phyloP scores from a whole-genome alignment of 2,797 vertebrate genomes.

The Hozukius guyotensis region DNA sequence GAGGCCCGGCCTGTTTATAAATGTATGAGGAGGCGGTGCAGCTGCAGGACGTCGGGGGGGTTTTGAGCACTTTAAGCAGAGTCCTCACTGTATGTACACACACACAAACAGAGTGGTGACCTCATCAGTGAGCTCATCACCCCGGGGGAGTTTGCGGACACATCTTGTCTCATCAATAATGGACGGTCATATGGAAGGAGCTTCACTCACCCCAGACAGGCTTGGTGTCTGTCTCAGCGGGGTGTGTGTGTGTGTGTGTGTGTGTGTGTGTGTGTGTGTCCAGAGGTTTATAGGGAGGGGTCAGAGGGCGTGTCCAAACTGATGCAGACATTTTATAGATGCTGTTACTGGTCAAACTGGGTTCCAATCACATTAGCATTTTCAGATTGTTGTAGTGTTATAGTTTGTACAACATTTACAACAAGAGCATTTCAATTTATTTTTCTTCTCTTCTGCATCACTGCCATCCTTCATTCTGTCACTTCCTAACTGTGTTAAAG shows the following conservation, averaged over 20 bases:
- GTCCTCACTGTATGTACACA: neutral
- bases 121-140: constrained; percentile 60
- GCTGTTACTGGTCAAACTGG: neutral
- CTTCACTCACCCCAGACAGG: constrained; percentile 43
- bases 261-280: neutral
- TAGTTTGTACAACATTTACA: neutral
- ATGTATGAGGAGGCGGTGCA: constrained; percentile 34
- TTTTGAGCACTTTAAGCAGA: neutral
- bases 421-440: neutral
- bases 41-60: neutral
- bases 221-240: constrained; percentile 13
- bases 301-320: neutral
- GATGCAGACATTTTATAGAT: neutral
- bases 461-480: neutral
- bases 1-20: constrained; percentile 22
- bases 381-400: neutral
- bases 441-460: neutral
- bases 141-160: constrained; percentile 36
- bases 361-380: neutral
- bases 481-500: too few relatives aligned
- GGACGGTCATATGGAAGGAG: constrained; percentile 36
- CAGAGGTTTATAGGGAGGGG: neutral
- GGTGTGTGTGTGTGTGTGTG: neutral
- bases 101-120: constrained; percentile 41
- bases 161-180: constrained; percentile 68